A percentile compares a stretch with the other conserved stretches of the same genome.
Conservation (phyloP, 2,113 vertebrate species). For the Ranitomeya imitator region DNA sequence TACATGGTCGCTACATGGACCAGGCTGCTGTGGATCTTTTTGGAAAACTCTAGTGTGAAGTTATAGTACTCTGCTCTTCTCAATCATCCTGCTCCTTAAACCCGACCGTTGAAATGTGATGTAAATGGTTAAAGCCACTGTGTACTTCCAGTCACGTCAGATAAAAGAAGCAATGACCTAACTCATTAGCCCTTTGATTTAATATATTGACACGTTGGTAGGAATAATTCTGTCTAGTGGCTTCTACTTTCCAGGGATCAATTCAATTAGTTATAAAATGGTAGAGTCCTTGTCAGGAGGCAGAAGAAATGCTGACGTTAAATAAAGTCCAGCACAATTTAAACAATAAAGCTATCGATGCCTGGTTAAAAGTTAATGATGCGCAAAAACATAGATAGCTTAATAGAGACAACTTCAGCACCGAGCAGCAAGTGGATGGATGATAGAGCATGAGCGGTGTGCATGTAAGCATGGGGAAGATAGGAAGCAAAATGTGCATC, state of each 20-base stretch:
- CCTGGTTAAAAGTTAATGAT: conserved; percentile 98
- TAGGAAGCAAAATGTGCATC: no score
- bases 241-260: conserved; percentile 91
- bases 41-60: no score
- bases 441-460: conserved; percentile 58
- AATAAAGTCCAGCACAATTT: conserved; percentile 91
- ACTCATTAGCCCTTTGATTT: conserved; percentile 99
- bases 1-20: no score
- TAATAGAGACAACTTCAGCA: conserved; percentile 90
- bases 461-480: not conserved
- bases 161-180: conserved; percentile 96
- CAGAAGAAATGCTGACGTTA: conserved; percentile 97
- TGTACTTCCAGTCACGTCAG: conserved; percentile 67
- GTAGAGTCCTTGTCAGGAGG: conserved; percentile 90
- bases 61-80: not conserved
- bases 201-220: conserved; percentile 99
- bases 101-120: conserved; percentile 60
- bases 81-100: not conserved
- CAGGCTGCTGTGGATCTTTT: no score
- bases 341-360: conserved; percentile 95
- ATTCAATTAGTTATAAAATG: conserved; percentile 99
- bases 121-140: conserved; percentile 73
- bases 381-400: conserved; percentile 89
- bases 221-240: conserved; percentile 98
- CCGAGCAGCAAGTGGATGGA: conserved; percentile 82